A percentile compares a stretch with the other conserved stretches of the same genome.
These are phyloP conservation scores for Macropus fuliginosus DNA, from an alignment of 2,797 vertebrate genomes.

Conservation along the genomic window DNA sequence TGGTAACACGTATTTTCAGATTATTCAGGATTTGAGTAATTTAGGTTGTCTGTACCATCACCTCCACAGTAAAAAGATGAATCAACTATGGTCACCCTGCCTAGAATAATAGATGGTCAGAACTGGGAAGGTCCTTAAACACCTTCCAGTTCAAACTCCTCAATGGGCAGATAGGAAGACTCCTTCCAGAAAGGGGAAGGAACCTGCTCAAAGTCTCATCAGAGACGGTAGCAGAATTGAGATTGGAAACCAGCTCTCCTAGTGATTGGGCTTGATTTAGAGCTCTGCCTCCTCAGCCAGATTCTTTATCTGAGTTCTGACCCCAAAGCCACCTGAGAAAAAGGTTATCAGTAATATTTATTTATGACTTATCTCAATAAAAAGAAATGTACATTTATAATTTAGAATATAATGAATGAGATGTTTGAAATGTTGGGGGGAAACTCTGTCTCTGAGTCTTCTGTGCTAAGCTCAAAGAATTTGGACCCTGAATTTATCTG, in stretches of 20 bases:
- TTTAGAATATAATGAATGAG: neutral
- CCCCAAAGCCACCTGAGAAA: neutral
- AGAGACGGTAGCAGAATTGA: neutral
- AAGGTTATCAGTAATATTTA: conserved; percentile 11
- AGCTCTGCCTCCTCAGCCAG: neutral
- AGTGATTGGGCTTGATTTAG: neutral
- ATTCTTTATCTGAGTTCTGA: neutral
- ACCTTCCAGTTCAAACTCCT: neutral
- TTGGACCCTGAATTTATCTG: conserved; percentile 22
- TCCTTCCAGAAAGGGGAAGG: neutral
- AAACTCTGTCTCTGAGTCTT: conserved; percentile 15
- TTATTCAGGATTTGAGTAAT: conserved; percentile 3
- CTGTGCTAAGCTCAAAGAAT: conserved; percentile 4
- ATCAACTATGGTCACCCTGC: conserved; percentile 24
- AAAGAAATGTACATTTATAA: conserved; percentile 19
- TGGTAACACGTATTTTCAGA: neutral
- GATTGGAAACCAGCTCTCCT: neutral
- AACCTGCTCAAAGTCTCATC: neutral
- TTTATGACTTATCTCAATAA: conserved; percentile 28
- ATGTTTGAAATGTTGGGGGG: neutral
- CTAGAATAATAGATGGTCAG: neutral
- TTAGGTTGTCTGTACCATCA: neutral
- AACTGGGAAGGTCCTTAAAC: neutral
- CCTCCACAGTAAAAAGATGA: conserved; percentile 15
- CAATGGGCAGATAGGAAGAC: neutral